A percentile compares a stretch with the other conserved stretches of the same genome.
These are phyloP conservation scores for Hemichromis elongatus DNA, from an alignment of 2,113 vertebrate genomes.

Conservation along the genomic window DNA sequence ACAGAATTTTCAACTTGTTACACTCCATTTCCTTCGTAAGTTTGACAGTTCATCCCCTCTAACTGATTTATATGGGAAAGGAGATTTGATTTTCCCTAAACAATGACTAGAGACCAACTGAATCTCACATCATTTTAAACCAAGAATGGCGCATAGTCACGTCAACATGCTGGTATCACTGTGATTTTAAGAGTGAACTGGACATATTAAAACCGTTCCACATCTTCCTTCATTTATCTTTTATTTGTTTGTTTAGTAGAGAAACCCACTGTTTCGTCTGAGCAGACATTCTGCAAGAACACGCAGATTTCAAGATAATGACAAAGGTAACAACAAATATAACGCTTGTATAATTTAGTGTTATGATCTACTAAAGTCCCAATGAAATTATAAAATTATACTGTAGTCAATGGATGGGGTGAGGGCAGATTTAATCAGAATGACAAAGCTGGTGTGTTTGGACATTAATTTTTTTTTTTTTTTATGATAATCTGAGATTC, in stretches of 20 bases:
- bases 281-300: not conserved
- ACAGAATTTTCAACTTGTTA: not conserved
- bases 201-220: not conserved
- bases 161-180: not conserved
- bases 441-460: not conserved
- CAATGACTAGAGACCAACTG: not conserved
- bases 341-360: not conserved
- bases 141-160: not conserved
- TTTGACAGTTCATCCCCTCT: not conserved
- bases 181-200: not conserved
- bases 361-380: not conserved
- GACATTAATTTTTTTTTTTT: not conserved
- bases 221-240: not conserved
- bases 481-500: not conserved
- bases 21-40: not conserved
- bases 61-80: not conserved
- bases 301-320: not conserved
- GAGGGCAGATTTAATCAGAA: not conserved
- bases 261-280: not conserved
- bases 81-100: not conserved
- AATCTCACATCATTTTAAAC: not conserved
- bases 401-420: not conserved
- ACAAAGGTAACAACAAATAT: not conserved
- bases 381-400: not conserved
- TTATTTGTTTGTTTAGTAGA: not conserved